phyloP scores from a whole-genome alignment of 2,888 invertebrate species.

The Polyommatus icarus region DNA sequence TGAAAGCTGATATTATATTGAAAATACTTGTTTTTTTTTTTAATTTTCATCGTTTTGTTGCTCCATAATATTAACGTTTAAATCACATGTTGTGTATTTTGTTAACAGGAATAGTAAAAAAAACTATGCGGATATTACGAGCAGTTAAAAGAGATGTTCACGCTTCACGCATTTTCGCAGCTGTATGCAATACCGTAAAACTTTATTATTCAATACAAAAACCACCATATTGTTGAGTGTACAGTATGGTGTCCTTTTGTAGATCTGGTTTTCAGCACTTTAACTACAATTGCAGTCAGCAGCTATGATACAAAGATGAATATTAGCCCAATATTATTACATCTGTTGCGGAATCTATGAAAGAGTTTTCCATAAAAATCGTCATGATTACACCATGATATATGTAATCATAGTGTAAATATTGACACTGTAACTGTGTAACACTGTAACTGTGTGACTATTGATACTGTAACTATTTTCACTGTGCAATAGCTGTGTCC shows the following conservation, averaged over 20 bases:
- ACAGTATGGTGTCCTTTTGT: neutral
- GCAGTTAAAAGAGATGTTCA: neutral
- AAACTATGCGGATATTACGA: neutral
- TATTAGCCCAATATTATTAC: no score
- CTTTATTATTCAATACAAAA: neutral
- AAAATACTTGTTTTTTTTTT: neutral
- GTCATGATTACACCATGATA: no score
- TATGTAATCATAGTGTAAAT: no score
- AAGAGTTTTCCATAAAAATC: no score
- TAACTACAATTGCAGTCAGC: no score
- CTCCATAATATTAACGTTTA: neutral
- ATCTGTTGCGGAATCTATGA: no score
- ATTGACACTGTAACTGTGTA: no score
- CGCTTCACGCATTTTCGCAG: neutral
- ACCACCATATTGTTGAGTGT: neutral
- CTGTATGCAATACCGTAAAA: conserved; percentile 5
- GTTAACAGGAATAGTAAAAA: neutral
- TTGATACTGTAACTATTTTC: no score
- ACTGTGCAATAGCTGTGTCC: no score
- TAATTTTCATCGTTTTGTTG: neutral
- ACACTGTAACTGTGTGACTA: no score
- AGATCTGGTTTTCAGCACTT: no score
- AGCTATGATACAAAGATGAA: no score
- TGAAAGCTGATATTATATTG: neutral
- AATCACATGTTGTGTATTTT: neutral